Base-by-base conservation (phyloP, 2,113 vertebrate genomes). In the Sebastes fasciatus region DNA sequence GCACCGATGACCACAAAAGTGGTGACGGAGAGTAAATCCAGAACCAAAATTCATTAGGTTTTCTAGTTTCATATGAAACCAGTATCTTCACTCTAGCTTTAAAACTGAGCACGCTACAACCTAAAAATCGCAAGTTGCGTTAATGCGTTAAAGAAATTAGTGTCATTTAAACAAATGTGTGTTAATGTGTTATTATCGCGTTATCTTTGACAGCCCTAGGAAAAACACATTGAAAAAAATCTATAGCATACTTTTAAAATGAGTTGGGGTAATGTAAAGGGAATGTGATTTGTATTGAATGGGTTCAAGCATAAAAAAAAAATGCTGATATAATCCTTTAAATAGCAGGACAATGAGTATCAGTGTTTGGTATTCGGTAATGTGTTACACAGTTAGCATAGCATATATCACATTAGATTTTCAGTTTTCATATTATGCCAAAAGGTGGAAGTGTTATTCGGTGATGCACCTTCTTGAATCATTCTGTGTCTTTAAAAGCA, bases 401-500 rank as follows among this genome's bases (percentile, higher is more conserved):
- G 8, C 1, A 66, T 52, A 21, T 14, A 40, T 58, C n/a, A 55
- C n/a, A 45, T 34, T 14, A 58, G 17, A 45, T 43, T 40, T 42
- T 14, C 14, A 3, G 5, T 46, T 67, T 52, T 68, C 1, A 49
- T 68, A 54, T 46, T 16, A 55, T n/a, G 34, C 9, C 57, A n/a
- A 60, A 62, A 54, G 6, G 4, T 51, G 14, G 23, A 51, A 0
- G 17, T 54, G 51, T 64, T 43, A 16, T 21, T 1, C 34, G 11
- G 43, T 76, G 34, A 60, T 69, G 48, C 42, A 34, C 34, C 23
- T 52, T 57, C 43, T 65, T 73, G 11, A 61, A 51, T 78, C 34
- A 62, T 63, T 68, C 67, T 65, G 79, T 84, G 42, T 74, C 48
- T 86, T 67, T 67, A 55, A 54, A 77, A 65, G 0, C 60, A 61